Conservation (phyloP, 2,113 vertebrate genomes). For the Calyptommatus sinebrachiatus region DNA sequence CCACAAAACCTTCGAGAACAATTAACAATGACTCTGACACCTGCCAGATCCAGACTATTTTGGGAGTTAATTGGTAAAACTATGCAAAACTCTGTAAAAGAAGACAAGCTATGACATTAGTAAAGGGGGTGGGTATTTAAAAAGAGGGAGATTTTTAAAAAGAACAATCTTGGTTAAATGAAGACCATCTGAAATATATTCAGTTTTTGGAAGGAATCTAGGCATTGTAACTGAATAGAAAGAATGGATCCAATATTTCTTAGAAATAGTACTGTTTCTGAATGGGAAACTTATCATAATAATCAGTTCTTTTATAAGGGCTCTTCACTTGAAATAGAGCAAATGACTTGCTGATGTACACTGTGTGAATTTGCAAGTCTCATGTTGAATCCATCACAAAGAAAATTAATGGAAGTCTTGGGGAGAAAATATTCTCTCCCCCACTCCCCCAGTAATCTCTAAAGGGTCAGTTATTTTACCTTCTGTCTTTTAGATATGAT, state of each 20-base stretch:
- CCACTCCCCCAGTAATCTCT: not conserved
- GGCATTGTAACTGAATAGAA: not conserved
- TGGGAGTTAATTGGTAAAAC: conserved; percentile 26
- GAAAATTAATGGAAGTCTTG: not conserved
- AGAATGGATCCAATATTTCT: not conserved
- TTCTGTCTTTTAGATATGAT: not conserved
- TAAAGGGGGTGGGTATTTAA: not conserved
- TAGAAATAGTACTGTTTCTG: not conserved
- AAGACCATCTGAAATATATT: conserved; percentile 11
- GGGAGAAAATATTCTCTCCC: not conserved
- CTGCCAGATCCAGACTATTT: conserved; percentile 20
- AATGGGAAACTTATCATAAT: not conserved
- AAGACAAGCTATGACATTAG: not conserved
- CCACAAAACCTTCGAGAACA: conserved; percentile 30
- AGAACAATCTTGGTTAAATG: conserved; percentile 9
- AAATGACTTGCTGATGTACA: not conserved
- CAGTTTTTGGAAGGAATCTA: not conserved
- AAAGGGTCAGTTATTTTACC: not conserved
- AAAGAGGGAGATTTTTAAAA: not conserved
- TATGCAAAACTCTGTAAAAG: not conserved
- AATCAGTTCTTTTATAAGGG: not conserved
- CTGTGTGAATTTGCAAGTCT: not conserved
- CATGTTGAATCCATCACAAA: not conserved
- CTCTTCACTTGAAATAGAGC: not conserved
- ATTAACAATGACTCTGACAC: conserved; percentile 24